Conservation (phyloP, 1,140 invertebrate species). For the Scaptomyza pallida region DNA sequence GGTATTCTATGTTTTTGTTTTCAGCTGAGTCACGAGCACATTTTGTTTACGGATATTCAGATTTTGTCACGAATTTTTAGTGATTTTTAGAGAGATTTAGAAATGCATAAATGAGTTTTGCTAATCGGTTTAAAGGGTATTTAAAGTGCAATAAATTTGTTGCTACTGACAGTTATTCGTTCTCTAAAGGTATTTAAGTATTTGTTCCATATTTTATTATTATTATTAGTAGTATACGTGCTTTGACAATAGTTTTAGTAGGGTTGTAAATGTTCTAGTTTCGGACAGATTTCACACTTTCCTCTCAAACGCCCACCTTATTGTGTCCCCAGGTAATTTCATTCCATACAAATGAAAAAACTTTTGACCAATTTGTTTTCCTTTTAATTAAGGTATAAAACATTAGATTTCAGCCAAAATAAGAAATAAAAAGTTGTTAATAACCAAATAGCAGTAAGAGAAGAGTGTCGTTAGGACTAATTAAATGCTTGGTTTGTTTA, state of each 20-base stretch:
- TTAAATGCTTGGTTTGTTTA: constrained; percentile 37
- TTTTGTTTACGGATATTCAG: constrained; percentile 28
- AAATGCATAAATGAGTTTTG: neutral
- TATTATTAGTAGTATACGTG: too few relatives aligned
- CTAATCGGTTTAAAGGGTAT: neutral
- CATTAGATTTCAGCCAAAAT: constrained; percentile 1
- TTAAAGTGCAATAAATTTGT: neutral
- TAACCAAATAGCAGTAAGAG: constrained; percentile 13
- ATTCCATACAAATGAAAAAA: too few relatives aligned
- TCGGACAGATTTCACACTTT: too few relatives aligned
- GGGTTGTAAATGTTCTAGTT: too few relatives aligned
- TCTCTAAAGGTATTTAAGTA: too few relatives aligned
- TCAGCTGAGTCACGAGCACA: constrained; percentile 29
- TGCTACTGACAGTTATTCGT: neutral
- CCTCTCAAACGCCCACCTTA: too few relatives aligned
- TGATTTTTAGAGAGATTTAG: neutral
- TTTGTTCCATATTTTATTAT: neutral
- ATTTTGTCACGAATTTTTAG: constrained; percentile 5
- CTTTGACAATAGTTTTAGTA: too few relatives aligned
- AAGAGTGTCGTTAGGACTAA: constrained; percentile 7
- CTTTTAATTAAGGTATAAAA: too few relatives aligned
- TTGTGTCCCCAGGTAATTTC: too few relatives aligned
- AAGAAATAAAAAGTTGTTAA: constrained; percentile 38
- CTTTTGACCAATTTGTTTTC: too few relatives aligned
- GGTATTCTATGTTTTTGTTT: neutral